Percentiles rank a stretch among this genome's conserved stretches.
These are phyloP conservation scores for Brachionichthys hirsutus DNA, from an alignment of 2,113 vertebrate genomes.

Conservation along the genomic window DNA sequence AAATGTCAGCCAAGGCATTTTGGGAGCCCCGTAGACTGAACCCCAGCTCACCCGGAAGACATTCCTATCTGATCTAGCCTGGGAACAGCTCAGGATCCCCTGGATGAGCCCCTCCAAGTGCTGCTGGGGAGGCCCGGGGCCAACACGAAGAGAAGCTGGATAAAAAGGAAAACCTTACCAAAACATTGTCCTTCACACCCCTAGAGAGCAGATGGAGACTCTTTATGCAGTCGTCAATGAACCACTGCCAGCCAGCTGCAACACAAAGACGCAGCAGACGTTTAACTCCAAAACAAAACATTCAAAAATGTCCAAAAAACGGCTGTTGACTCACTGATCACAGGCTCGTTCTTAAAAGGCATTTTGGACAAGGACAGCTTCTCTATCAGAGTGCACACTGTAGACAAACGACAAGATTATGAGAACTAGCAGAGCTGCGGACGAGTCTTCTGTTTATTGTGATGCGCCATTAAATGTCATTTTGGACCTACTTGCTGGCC, in stretches of 20 bases:
- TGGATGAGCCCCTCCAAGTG: too few relatives aligned
- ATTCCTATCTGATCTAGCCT: too few relatives aligned
- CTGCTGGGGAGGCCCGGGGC: too few relatives aligned
- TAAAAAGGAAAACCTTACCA: slow-evolving; percentile 72
- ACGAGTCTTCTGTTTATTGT: neutral
- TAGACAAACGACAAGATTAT: slow-evolving; percentile 8
- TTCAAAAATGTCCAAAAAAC: neutral
- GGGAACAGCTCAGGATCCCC: too few relatives aligned
- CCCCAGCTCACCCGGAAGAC: too few relatives aligned
- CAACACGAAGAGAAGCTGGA: neutral
- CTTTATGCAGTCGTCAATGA: slow-evolving; percentile 88
- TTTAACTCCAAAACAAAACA: neutral
- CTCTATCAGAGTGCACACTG: slow-evolving; percentile 90
- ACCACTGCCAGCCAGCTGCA: slow-evolving; percentile 88
- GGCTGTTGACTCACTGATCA: slow-evolving; percentile 80
- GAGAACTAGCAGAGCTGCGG: too few relatives aligned
- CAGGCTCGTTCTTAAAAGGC: slow-evolving; percentile 83
- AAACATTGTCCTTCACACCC: slow-evolving; percentile 73
- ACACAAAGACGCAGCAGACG: slow-evolving; percentile 11
- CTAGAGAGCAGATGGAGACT: slow-evolving; percentile 82
- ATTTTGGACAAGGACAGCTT: slow-evolving; percentile 90
- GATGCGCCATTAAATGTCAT: neutral
- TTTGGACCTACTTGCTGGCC: slow-evolving; percentile 82
- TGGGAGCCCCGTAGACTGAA: too few relatives aligned
- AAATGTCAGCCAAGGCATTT: too few relatives aligned